phyloP scores from a whole-genome alignment of 2,113 vertebrate species.

The Ascaphus truei region DNA sequence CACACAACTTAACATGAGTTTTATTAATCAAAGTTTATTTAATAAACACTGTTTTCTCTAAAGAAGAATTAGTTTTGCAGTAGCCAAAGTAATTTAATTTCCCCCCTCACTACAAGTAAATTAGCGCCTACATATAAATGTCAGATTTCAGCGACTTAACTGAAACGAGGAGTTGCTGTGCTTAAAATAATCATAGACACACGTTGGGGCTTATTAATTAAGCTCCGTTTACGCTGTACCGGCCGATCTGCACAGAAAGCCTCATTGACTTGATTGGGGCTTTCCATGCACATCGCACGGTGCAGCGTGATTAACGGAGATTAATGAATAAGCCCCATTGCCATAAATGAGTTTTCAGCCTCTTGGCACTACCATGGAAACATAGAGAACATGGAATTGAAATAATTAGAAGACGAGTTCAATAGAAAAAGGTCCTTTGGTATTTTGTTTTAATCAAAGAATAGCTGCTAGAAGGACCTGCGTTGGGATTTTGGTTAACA shows the following conservation, averaged over 20 bases:
- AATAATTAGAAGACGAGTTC: conserved; percentile 8
- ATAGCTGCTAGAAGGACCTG: not conserved
- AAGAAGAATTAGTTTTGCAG: not conserved
- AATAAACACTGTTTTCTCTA: not conserved
- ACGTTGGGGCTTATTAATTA: too few species aligned
- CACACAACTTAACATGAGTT: not conserved
- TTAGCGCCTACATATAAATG: too few species aligned
- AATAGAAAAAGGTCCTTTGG: not conserved
- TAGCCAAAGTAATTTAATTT: not conserved
- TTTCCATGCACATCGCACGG: too few species aligned
- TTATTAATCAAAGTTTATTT: not conserved
- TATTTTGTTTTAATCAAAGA: not conserved
- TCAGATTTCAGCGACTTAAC: not conserved
- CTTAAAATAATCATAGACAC: too few species aligned
- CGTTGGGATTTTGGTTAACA: conserved; percentile 4
- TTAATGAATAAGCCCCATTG: not conserved
- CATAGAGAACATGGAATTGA: not conserved
- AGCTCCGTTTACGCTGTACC: too few species aligned
- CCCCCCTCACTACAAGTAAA: not conserved
- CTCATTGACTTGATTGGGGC: too few species aligned
- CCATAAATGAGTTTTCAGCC: not conserved
- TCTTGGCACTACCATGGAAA: not conserved
- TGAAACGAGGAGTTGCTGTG: not conserved
- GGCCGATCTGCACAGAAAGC: too few species aligned
- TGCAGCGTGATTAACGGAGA: too few species aligned